Evolutionary conservation across 2,888 invertebrate genomes (phyloP).

Genomic region (Synanthedon tipuliformis): DNA sequence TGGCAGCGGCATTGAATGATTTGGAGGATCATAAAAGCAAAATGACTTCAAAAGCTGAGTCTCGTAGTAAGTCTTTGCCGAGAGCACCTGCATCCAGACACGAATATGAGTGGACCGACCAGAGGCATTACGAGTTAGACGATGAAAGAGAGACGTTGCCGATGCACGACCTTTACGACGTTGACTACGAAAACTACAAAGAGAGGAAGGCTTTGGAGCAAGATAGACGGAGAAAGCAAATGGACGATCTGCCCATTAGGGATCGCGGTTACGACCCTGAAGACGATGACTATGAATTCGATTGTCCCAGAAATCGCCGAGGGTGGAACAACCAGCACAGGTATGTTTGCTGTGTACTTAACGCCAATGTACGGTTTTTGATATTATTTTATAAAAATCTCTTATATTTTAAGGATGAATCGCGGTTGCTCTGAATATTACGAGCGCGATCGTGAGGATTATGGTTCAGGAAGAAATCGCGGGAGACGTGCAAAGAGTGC

Average conservation of each 20-base stretch:
- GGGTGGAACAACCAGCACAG: background rate
- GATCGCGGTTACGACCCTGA: slow-evolving; percentile 55
- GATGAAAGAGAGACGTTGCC: slow-evolving; percentile 50
- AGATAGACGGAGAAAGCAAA: slow-evolving; percentile 29
- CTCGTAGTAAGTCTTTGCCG: slow-evolving; percentile 52
- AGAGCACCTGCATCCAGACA: slow-evolving; percentile 38
- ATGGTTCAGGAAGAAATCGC: slow-evolving; percentile 20
- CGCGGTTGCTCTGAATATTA: slow-evolving; percentile 47
- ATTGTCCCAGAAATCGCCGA: slow-evolving; percentile 9
- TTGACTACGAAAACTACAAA: slow-evolving; percentile 60
- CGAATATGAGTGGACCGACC: slow-evolving; percentile 41
- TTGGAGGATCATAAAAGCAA: slow-evolving; percentile 48
- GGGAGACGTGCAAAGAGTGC: slow-evolving; percentile 49
- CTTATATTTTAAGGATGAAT: slow-evolving; percentile 18
- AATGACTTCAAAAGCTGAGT: slow-evolving; percentile 29
- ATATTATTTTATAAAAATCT: background rate
- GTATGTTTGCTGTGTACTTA: background rate
- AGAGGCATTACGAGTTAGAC: slow-evolving; percentile 33
- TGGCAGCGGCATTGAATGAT: slow-evolving; percentile 55
- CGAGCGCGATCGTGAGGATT: slow-evolving; percentile 36
- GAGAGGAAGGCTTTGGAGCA: slow-evolving; percentile 49
- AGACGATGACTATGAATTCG: slow-evolving; percentile 55
- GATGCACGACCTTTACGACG: slow-evolving; percentile 56
- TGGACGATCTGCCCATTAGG: slow-evolving; percentile 28
- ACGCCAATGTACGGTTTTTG: background rate